Percentiles rank a stretch among this genome's conserved stretches.
Conservation (phyloP, 2,797 vertebrate species). For the Cryptoprocta ferox region DNA sequence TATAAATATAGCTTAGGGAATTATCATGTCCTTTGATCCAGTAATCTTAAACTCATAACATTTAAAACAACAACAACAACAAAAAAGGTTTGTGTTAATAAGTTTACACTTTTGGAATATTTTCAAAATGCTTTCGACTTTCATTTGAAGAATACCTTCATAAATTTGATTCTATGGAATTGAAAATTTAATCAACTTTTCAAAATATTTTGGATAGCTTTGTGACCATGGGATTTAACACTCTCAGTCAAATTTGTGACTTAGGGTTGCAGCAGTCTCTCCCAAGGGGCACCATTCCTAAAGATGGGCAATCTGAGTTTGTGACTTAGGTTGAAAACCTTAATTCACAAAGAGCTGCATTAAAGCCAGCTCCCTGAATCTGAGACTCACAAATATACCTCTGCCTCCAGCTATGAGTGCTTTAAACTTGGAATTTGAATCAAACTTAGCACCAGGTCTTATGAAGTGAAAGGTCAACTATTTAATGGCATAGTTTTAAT, state of each 20-base stretch:
- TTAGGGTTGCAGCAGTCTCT: not conserved
- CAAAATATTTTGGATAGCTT: not conserved
- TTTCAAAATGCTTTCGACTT: not conserved
- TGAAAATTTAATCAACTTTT: not conserved
- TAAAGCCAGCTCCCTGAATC: not conserved
- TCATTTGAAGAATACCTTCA: conserved; percentile 4
- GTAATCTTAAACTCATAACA: not conserved
- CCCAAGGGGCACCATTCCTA: not conserved
- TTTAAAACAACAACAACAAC: too few relatives aligned
- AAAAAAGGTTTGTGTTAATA: not conserved
- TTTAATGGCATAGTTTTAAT: conserved; percentile 51
- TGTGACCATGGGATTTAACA: not conserved
- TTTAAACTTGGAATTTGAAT: conserved; percentile 32
- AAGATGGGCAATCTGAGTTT: not conserved
- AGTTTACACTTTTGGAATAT: conserved; percentile 5
- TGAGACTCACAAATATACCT: not conserved
- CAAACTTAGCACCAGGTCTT: not conserved
- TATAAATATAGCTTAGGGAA: not conserved
- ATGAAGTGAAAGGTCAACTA: conserved; percentile 53
- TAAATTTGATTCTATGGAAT: not conserved
- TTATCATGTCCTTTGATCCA: not conserved
- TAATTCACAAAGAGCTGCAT: not conserved
- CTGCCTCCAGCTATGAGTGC: not conserved
- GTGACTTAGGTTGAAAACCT: not conserved
- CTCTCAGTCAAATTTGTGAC: not conserved